A percentile compares a stretch with the other conserved stretches of the same genome.
Evolutionary conservation across 2,888 invertebrate species (phyloP).

Genomic region (Eremobia ochroleuca): DNA sequence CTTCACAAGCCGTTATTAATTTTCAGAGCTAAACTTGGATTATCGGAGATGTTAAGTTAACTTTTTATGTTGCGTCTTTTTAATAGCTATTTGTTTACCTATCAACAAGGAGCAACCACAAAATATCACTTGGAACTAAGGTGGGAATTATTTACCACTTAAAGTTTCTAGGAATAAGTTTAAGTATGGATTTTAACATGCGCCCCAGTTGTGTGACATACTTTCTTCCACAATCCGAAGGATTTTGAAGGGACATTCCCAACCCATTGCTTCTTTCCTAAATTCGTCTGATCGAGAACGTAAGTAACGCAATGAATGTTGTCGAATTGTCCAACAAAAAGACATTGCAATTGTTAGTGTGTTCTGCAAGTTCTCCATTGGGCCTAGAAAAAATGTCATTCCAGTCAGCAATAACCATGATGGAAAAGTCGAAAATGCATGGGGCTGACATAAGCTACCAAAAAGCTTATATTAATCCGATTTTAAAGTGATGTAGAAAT

Average conservation of each 20-base stretch:
- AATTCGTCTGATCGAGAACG: neutral
- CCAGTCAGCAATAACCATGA: neutral
- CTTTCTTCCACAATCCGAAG: neutral
- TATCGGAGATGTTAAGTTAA: slow-evolving; percentile 17
- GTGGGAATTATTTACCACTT: neutral
- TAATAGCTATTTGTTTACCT: neutral
- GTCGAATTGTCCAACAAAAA: neutral
- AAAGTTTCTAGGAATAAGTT: neutral
- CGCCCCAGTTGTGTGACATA: neutral
- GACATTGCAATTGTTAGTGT: neutral
- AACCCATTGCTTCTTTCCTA: neutral
- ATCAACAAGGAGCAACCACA: neutral
- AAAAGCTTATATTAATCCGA: neutral
- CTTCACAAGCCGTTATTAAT: slow-evolving; percentile 42
- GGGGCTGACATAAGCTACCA: no score
- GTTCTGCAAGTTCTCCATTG: neutral
- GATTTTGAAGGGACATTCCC: neutral
- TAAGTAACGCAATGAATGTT: neutral
- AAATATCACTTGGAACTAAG: neutral
- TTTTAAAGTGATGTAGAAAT: neutral
- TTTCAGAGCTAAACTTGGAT: slow-evolving; percentile 33
- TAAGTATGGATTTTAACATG: neutral
- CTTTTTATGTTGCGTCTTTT: slow-evolving; percentile 18
- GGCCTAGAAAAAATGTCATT: neutral
- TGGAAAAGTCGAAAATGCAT: neutral